phyloP scores from a whole-genome alignment of 1,140 invertebrate genomes.

The Temnothorax curvispinosus region DNA sequence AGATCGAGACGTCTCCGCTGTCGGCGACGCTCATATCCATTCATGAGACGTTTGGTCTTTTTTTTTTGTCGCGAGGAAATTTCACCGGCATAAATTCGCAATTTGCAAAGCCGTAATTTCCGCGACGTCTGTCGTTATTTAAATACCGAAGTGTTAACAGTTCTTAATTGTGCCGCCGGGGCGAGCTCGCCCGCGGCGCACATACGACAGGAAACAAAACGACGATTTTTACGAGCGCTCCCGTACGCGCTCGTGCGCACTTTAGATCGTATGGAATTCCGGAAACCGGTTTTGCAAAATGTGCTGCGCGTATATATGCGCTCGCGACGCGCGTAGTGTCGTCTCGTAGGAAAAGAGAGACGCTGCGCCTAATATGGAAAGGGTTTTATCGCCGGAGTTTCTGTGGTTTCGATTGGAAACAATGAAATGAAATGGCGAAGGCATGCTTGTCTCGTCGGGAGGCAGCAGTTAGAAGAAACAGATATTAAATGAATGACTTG shows the following conservation, averaged over 20 bases:
- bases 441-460: not conserved
- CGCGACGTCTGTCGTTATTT: conserved; percentile 19
- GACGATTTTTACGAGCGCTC: conserved; percentile 42
- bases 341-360: conserved; percentile 27
- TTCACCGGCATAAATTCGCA: not conserved
- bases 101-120: conserved; percentile 35
- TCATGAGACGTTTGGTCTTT: not conserved
- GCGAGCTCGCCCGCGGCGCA: not conserved
- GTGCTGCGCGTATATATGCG: conserved; percentile 27
- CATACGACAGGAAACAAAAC: not conserved
- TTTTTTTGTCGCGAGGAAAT: not conserved
- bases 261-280: conserved; percentile 48
- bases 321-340: not conserved
- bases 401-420: not conserved
- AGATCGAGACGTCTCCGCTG: not conserved
- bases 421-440: not conserved
- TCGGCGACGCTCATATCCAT: conserved; percentile 7
- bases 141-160: conserved; percentile 35
- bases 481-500: not conserved
- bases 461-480: not conserved
- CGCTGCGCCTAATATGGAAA: conserved; percentile 27
- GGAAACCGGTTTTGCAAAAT: conserved; percentile 59
- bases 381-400: not conserved
- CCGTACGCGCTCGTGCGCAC: conserved; percentile 15
- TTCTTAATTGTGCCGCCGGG: conserved; percentile 18